Evolutionary conservation across 2,113 vertebrate species (phyloP), one percentile per base, ranked within the genome.

Genomic region (Aptenodytes patagonicus): DNA sequence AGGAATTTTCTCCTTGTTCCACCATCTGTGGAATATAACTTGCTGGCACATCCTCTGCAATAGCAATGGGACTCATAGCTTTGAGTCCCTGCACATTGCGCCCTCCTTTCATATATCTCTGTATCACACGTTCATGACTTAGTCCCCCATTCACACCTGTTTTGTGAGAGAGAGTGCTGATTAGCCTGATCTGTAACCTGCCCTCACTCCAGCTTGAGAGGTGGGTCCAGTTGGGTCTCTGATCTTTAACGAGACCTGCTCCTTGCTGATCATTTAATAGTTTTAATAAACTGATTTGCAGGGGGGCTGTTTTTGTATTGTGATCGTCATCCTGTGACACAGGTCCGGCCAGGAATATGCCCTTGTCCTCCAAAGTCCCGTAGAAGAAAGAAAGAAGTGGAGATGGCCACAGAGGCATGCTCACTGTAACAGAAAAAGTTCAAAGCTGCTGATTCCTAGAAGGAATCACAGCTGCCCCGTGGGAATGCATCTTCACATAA

Each of bases 41-140:
- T 44, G 18, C 65, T 89, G 81, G 51, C 28, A 70, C 40, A 52
- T 57, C 34, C 31, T 73, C 70, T 92, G 46, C 40, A 44, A 40
- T 47, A 78, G 68, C 34, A 61, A 5, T 16, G 42, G 54, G 44
- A 51, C 17, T 80, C 19, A 5, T 14, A 24, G 36, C 55, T 85
- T 57, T 78, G 55, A 40, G 11, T 64, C 20, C 1, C 0, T 34
- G 51, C 29, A 28, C 32, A 17, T 4, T n/a, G 22, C 0, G 0
- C 21, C 11, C 26, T 82, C 29, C 72, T 58, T 42, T 76, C 49
- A 24, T 8, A 2, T 25, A 16, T 40, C 14, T 82, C 13, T 40
- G 24, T 55, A 28, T 66, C 69, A 44, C 21, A 6, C 16, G 71
- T 42, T 46, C 13, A 20, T 60, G 55, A 34, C 40, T 69, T 14